Conservation (phyloP, 2,113 vertebrate genomes). For the Siniperca knerii region DNA sequence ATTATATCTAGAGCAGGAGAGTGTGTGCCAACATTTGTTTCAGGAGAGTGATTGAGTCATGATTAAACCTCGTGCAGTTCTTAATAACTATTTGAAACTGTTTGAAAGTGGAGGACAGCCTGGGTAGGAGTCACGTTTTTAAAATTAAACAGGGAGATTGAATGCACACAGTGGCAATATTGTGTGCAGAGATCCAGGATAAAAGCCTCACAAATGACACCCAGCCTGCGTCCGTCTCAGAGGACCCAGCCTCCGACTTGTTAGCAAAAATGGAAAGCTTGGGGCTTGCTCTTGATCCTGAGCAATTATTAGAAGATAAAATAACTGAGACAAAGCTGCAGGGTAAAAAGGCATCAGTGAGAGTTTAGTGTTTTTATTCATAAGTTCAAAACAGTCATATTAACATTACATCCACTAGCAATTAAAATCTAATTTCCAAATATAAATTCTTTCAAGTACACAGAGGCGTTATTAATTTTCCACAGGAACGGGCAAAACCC, state of each 20-base stretch:
- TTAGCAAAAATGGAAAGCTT: slow-evolving; percentile 37
- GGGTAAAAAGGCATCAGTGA: neutral
- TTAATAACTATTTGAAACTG: slow-evolving; percentile 52
- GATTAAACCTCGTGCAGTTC: slow-evolving; percentile 7
- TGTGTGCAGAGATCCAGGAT: slow-evolving; percentile 23
- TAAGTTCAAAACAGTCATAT: slow-evolving; percentile 41
- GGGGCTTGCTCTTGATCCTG: slow-evolving; percentile 1
- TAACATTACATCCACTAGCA: slow-evolving; percentile 43
- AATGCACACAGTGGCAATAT: slow-evolving; percentile 59
- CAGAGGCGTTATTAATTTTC: slow-evolving; percentile 30
- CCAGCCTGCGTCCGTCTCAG: slow-evolving; percentile 17
- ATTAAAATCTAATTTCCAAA: slow-evolving; percentile 37
- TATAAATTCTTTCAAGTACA: slow-evolving; percentile 49
- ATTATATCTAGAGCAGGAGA: neutral
- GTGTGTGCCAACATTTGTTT: neutral
- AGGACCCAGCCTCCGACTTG: slow-evolving; percentile 24
- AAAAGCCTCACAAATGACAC: slow-evolving; percentile 49
- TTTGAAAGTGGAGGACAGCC: slow-evolving; percentile 15
- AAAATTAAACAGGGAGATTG: slow-evolving; percentile 70
- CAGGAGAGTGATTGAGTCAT: slow-evolving; percentile 3
- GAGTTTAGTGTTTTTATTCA: slow-evolving; percentile 66
- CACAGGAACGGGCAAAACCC: slow-evolving; percentile 60
- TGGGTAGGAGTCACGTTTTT: slow-evolving; percentile 26
- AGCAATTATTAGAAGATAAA: slow-evolving; percentile 35
- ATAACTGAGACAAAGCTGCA: slow-evolving; percentile 17